Base-by-base conservation (phyloP, 53 echinoderm and acorn worm genomes). In the Luidia sarsii region DNA sequence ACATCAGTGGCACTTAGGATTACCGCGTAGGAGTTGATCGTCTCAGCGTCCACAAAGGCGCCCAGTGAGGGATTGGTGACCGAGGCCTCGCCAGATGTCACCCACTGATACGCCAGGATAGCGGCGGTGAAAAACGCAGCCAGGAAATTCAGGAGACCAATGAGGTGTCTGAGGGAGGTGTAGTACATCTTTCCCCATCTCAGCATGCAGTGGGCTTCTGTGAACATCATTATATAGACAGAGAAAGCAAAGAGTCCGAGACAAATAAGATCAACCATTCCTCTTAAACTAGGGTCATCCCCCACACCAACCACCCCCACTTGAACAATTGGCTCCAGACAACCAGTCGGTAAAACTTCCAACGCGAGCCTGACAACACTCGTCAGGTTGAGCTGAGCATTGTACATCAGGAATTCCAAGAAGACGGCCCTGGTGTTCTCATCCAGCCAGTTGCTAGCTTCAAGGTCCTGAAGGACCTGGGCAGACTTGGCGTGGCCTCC, bases 401-500 rank as follows among this genome's bases (percentile, higher is more conserved):
- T 94, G 62, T 66, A 85, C 43, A 94, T 69, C 18, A 88, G 65
- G 34, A 94, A 94, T 59, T 94, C 94, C 32, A 94, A 46, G 11
- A 94, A 69, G 8, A 94, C 79, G 39, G 85, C 82, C 52, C 88
- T 63, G 45, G 94, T 94, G 65, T 90, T 57, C 7, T 37, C 82
- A 56, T 94, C 88, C 21, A 94, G 88, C 94, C 94, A 94, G 24
- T 75, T 68, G 32, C 75, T 72, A 15, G 82, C 39, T 33, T 71
- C 52, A 34, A 94, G 66, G n/a, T 46, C 32, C 65, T 83, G 23
- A 33, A 84, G 18, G 3, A 52, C 73, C 64, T 73, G 39, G 20
- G 51, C 41, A 0, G 48, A 50, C 39, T 9, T 27, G 33, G 1
- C 18, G 25, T 71, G 64, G 18, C 35, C 54, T 31, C 43, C 50